These are phyloP conservation scores for Brevipalpus yothersi DNA, from an alignment of 1,140 invertebrate species.

Conservation along the genomic window DNA sequence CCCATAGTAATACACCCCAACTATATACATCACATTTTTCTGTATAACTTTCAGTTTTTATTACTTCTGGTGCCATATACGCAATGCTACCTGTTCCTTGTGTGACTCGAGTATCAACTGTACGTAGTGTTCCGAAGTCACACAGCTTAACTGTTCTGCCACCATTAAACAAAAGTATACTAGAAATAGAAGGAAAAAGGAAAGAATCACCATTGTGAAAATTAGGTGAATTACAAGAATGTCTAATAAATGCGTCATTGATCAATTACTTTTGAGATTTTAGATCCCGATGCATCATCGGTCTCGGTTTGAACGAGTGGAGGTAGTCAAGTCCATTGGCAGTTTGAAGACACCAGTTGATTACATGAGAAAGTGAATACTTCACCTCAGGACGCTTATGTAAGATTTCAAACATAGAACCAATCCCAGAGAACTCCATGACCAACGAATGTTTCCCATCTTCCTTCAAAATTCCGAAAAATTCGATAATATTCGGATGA, in stretches of 20 bases:
- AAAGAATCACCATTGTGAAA: too few species aligned
- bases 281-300: conserved; percentile 78
- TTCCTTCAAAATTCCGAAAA: conserved; percentile 61
- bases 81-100: conserved; percentile 75
- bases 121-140: conserved; percentile 65
- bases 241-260: too few species aligned
- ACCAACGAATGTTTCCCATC: conserved; percentile 34
- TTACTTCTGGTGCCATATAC: conserved; percentile 88
- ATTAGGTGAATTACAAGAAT: too few species aligned
- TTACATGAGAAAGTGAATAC: conserved; percentile 71
- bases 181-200: conserved; percentile 10
- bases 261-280: conserved; percentile 54
- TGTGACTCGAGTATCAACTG: conserved; percentile 86
- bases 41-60: conserved; percentile 38
- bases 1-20: conserved; percentile 96
- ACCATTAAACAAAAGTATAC: conserved; percentile 55
- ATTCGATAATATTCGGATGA: conserved; percentile 76
- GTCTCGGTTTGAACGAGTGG: conserved; percentile 79
- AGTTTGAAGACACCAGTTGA: conserved; percentile 83
- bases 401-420: conserved; percentile 52
- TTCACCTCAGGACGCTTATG: conserved; percentile 49
- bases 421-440: conserved; percentile 94
- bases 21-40: conserved; percentile 98
- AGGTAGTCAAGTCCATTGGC: conserved; percentile 78
- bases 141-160: conserved; percentile 82